Evolutionary conservation across 2,113 vertebrate species (phyloP), one percentile per base, ranked within the genome.

Genomic region (Cryptoleucopteryx plumbea): DNA sequence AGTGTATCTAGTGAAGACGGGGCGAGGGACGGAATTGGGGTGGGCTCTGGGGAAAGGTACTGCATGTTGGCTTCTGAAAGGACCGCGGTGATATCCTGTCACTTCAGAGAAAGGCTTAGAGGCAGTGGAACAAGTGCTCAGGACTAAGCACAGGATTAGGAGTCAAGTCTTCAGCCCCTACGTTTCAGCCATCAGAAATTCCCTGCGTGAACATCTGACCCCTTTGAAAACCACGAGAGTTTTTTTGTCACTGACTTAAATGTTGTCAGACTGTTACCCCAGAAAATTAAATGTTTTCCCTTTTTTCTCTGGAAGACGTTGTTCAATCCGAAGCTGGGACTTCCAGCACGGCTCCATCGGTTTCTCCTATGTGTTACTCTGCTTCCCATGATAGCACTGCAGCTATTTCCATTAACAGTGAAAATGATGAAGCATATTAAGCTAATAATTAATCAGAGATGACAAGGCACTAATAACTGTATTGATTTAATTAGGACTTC

Each of bases 401-500:
- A 93, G 78, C 74, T 88, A 80, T 93, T 97, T 94, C 93, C 88
- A 88, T 89, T 91, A 81, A 10, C 77, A 45, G 88, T 27, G 67
- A 91, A 97, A 92, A 62, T 72, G 94, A 95, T 88, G 84, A 95
- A 96, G 88, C 67, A 32, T 90, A 67, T 96, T 86, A 94, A 75
- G 88, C 90, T 94, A 96, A 94, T 96, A 97, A 97, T 96, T 97
- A 95, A 97, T 98, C 97, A 98, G 90, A 81, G 80, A 81, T 96
- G 97, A 96, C 97, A 97, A 94, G 84, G 91, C 81, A 94, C 95
- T 98, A 97, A 95, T 97, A 98, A 92, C 93, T 43, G 13, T 77
- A 96, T 97, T 97, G 96, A 97, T 96, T 97, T 97, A 97, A 97
- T 97, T 97, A 96, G 82, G 55, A 45, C 74, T 95, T 71, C 84